Evolutionary conservation across 2,888 invertebrate species (phyloP).

Genomic region (Apoderus coryli): DNA sequence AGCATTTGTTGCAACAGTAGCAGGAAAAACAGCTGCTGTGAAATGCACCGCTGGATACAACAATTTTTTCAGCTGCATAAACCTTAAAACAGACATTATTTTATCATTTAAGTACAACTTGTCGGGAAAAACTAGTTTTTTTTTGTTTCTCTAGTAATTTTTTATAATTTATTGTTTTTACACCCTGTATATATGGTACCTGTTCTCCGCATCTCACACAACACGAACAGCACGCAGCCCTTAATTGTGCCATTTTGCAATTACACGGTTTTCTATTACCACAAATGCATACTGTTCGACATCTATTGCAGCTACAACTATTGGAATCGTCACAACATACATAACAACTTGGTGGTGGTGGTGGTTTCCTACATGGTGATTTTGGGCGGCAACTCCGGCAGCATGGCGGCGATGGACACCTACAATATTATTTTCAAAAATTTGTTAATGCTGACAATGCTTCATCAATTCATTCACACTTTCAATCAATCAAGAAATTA

Average conservation of each 20-base stretch:
- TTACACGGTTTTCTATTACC: slow-evolving; percentile 17
- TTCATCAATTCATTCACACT: too few species aligned
- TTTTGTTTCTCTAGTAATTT: too few species aligned
- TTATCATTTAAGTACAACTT: too few species aligned
- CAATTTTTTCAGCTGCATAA: slow-evolving; percentile 29
- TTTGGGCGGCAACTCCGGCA: neutral
- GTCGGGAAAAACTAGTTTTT: too few species aligned
- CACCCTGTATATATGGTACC: too few species aligned
- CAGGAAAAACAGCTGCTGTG: slow-evolving; percentile 39
- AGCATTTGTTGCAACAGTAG: slow-evolving; percentile 35
- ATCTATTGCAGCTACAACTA: too few species aligned
- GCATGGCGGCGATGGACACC: neutral
- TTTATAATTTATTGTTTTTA: too few species aligned
- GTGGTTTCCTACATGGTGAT: too few species aligned
- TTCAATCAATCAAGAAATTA: too few species aligned
- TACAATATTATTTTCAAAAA: neutral
- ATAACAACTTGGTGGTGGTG: too few species aligned
- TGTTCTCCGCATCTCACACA: slow-evolving; percentile 21
- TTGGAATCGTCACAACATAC: too few species aligned
- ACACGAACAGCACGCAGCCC: slow-evolving; percentile 16
- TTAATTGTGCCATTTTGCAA: slow-evolving; percentile 18
- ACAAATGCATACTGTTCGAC: slow-evolving; percentile 16
- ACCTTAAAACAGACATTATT: slow-evolving; percentile 24
- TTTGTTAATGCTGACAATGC: too few species aligned
- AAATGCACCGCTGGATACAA: slow-evolving; percentile 33